These are phyloP conservation scores for Gephyroberyx darwinii DNA, from an alignment of 2,797 vertebrate genomes.

Conservation along the genomic window DNA sequence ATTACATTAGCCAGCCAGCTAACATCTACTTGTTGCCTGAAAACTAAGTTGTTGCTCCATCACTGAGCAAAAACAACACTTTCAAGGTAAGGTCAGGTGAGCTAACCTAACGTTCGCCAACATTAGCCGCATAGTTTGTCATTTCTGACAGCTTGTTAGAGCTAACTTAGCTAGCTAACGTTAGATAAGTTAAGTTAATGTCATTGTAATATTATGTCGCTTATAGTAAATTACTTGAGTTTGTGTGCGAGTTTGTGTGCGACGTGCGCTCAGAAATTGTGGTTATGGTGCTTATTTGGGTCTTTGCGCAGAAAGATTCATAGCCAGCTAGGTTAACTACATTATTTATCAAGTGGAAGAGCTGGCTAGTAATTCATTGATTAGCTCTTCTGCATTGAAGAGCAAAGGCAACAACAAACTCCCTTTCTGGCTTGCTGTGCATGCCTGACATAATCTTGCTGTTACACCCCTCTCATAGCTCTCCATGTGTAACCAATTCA, in stretches of 20 bases:
- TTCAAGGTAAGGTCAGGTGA: conserved; percentile 40
- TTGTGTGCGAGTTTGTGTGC: not conserved
- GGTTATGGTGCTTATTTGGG: not conserved
- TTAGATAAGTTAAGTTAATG: conserved; percentile 50
- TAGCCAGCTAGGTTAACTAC: not conserved
- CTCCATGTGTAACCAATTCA: not conserved
- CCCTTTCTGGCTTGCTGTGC: not conserved
- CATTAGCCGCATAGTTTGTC: conserved; percentile 39
- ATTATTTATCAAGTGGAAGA: conserved; percentile 10
- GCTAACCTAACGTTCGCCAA: conserved; percentile 5
- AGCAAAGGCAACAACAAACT: conserved; percentile 25
- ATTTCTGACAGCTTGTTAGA: conserved; percentile 39
- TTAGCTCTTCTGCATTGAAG: conserved; percentile 3
- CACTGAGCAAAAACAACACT: not conserved
- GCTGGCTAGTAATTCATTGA: conserved; percentile 34
- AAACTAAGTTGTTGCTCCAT: conserved; percentile 14
- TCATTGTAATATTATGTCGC: not conserved
- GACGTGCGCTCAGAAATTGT: not conserved
- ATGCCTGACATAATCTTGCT: conserved; percentile 5
- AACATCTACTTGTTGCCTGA: conserved; percentile 22
- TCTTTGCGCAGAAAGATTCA: fast-evolving
- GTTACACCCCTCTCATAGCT: not conserved
- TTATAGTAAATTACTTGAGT: not conserved
- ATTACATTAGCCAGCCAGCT: conserved; percentile 31
- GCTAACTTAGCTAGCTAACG: conserved; percentile 56